Conservation (phyloP, 1,140 invertebrate species). For the Drosophila trapezifrons region DNA sequence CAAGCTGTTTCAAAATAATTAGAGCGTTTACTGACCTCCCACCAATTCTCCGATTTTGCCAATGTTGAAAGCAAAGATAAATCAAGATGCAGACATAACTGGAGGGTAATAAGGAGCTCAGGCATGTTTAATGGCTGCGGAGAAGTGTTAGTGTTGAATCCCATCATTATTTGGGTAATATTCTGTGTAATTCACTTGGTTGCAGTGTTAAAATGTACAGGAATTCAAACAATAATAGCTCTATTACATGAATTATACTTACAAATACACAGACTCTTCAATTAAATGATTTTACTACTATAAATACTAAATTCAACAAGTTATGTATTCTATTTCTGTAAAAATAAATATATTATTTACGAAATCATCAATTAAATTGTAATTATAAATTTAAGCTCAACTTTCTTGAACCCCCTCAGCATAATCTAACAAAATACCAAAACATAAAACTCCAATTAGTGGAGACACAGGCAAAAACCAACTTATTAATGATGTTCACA, state of each 20-base stretch:
- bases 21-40: slow-evolving; percentile 69
- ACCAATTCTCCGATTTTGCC: slow-evolving; percentile 14
- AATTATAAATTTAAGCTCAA: background rate
- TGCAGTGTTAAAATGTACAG: background rate
- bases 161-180: background rate
- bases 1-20: slow-evolving; percentile 79
- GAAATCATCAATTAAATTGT: background rate
- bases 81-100: slow-evolving; percentile 15
- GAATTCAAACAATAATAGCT: background rate
- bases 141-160: background rate
- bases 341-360: background rate
- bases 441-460: slow-evolving; percentile 40
- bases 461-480: background rate
- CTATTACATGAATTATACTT: too few relatives aligned
- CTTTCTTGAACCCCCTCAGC: background rate
- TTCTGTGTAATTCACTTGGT: background rate
- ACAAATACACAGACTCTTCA: too few relatives aligned
- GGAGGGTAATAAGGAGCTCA: slow-evolving; percentile 17
- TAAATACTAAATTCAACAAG: too few relatives aligned
- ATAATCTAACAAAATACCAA: slow-evolving; percentile 9
- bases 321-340: background rate
- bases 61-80: slow-evolving; percentile 21
- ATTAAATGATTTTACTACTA: background rate
- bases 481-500: slow-evolving; percentile 36
- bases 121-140: slow-evolving; percentile 13